Percentiles rank a stretch among this genome's conserved stretches.
Conservation (phyloP, 2,113 vertebrate species). For the Macrotus californicus region DNA sequence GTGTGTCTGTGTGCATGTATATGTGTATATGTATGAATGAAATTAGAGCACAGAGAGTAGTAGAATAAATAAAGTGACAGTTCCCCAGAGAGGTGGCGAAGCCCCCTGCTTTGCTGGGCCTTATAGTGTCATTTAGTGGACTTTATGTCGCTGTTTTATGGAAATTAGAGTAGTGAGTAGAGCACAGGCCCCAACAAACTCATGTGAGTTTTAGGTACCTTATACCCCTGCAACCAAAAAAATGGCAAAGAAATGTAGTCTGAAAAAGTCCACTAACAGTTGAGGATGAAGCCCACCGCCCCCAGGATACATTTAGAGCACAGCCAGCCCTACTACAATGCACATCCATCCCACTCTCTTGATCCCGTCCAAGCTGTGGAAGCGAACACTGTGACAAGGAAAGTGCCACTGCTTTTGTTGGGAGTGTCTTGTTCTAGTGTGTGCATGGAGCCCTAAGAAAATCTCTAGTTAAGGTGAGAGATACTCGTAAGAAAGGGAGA, state of each 20-base stretch:
- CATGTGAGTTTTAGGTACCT: not conserved
- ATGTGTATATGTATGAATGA: no score
- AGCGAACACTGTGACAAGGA: not conserved
- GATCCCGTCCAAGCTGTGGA: accelerated
- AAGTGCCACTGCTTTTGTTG: not conserved
- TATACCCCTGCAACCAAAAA: not conserved
- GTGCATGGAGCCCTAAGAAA: not conserved
- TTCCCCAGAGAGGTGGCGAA: not conserved
- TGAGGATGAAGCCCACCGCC: accelerated
- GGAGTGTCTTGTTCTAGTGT: accelerated
- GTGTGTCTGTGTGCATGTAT: no score
- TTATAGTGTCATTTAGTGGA: not conserved
- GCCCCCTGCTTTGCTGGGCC: not conserved
- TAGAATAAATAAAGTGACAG: not conserved
- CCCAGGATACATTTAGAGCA: not conserved
- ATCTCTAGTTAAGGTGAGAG: not conserved
- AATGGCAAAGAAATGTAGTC: not conserved
- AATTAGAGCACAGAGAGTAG: not conserved
- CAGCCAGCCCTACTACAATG: not conserved
- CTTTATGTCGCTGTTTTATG: not conserved
- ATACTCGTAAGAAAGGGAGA: not conserved
- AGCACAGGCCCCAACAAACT: not conserved
- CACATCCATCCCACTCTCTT: not conserved
- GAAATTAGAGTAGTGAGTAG: not conserved
- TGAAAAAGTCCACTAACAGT: not conserved